Evolutionary conservation across 2,113 vertebrate genomes (phyloP), one percentile per base, ranked within the genome.

Genomic region (Macquaria ambigua): DNA sequence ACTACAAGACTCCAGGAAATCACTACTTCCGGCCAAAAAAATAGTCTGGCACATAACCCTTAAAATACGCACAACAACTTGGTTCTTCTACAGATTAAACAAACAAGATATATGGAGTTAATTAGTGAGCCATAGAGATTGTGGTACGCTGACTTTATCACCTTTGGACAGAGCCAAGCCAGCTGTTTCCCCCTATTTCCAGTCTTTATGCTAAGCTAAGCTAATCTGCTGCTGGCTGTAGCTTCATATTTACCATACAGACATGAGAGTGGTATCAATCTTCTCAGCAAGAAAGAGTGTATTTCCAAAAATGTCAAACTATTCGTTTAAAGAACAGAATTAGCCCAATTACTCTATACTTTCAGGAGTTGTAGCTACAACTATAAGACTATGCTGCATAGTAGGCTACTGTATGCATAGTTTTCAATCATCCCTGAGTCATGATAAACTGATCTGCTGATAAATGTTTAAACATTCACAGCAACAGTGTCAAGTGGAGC

Each of bases 1-100:
- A 66, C 4, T 5, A 77, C 28, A 53, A 77, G 48, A 37, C 75
- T 68, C 62, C 75, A 68, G 39, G 63, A 78, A 78, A 39, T 69
- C 74, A 48, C 59, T 53, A 3, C 28, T 55, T 1, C 31, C 1
- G 1, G 50, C 50, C 69, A 53, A 71, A 12, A 34, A 31, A 58
- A 28, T 39, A 14, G 25, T 31, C 58, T 48, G 25, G 41, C 56
- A 75, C 39, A 14, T 55, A 37, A n/a, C 7, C 21, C 1, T 16
- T 56, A 14, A 41, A 31, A 37, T 6, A 39, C 7, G 39, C 31
- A 46, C 43, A 46, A 21, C 12, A 46, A 25, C 11, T 15, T 64
- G 14, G 48, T 21, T 53, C 18, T 21, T 34, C 10, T 4, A 23
- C 20, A 37, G 16, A 71, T 53, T 71, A 9, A 61, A 48, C 12